Evolutionary conservation across 1,140 invertebrate genomes (phyloP).

Genomic region (Drosophila rhopaloa): DNA sequence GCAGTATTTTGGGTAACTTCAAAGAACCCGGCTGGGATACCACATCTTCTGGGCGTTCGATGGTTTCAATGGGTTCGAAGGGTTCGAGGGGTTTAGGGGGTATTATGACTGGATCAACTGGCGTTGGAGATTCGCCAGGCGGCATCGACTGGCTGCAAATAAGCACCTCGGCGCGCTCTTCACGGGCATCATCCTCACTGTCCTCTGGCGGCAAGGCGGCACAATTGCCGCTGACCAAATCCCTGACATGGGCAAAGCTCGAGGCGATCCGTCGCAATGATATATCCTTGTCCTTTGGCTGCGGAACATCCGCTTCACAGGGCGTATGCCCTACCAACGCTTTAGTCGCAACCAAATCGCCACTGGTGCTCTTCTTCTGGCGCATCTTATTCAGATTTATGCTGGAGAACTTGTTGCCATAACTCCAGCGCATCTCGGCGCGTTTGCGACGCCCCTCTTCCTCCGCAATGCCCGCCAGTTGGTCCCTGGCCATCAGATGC

Average conservation of each 20-base stretch:
- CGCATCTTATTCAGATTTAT: constrained; percentile 48
- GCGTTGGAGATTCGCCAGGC: not conserved
- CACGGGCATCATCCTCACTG: constrained; percentile 49
- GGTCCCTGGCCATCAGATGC: not conserved
- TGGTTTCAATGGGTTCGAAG: too few species aligned
- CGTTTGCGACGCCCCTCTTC: constrained; percentile 53
- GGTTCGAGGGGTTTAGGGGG: too few species aligned
- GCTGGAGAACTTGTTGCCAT: constrained; percentile 58
- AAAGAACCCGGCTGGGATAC: not conserved
- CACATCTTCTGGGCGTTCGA: too few species aligned
- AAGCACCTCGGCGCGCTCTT: constrained; percentile 57
- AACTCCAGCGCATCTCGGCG: constrained; percentile 47
- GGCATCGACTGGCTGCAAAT: constrained; percentile 47
- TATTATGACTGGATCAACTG: too few species aligned
- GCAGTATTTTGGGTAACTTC: not conserved
- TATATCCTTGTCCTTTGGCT: not conserved
- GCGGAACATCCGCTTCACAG: not conserved
- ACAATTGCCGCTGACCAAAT: constrained; percentile 26
- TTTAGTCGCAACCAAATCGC: not conserved
- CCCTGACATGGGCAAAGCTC: constrained; percentile 54
- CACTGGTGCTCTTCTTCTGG: not conserved
- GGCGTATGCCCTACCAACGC: too few species aligned
- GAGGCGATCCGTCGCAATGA: constrained; percentile 59
- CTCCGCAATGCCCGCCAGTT: not conserved
- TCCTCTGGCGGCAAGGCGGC: constrained; percentile 47